phyloP scores from a whole-genome alignment of 2,888 invertebrate species.

The Drosophila eohydei region DNA sequence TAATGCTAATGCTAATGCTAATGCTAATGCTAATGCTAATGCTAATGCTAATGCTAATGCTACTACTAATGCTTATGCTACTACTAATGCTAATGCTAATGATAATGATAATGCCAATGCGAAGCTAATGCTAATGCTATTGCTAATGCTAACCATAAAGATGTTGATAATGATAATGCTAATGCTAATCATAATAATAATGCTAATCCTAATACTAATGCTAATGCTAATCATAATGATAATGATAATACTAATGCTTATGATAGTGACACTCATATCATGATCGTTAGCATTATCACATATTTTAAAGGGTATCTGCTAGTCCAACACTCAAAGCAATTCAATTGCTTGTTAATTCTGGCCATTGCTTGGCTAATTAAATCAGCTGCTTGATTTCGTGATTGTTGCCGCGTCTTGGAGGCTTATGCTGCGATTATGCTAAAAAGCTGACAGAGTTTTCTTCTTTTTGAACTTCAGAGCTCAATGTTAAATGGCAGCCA shows the following conservation, averaged over 20 bases:
- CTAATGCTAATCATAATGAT: not conserved
- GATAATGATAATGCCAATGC: not conserved
- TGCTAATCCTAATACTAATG: not conserved
- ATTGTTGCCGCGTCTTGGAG: constrained; percentile 31
- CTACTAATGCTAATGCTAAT: not conserved
- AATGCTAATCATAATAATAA: too few relatives aligned
- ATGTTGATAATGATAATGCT: too few relatives aligned
- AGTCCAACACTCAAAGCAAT: not conserved
- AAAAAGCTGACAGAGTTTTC: constrained; percentile 28
- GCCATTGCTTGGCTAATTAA: constrained; percentile 45
- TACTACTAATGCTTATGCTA: too few relatives aligned
- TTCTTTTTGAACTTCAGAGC: constrained; percentile 10
- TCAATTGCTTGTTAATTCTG: not conserved
- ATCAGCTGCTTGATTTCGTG: constrained; percentile 55
- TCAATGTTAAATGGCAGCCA: constrained; percentile 14
- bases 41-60: too few relatives aligned
- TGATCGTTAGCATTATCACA: too few relatives aligned
- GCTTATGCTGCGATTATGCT: constrained; percentile 40
- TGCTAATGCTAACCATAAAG: too few relatives aligned
- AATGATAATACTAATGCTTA: not conserved
- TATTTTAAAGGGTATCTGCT: not conserved
- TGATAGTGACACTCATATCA: too few relatives aligned
- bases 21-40: too few relatives aligned
- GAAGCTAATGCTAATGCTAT: too few relatives aligned
- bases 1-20: too few relatives aligned